Conservation (phyloP, 2,888 invertebrate genomes). For the Toxonevra muliebris region DNA sequence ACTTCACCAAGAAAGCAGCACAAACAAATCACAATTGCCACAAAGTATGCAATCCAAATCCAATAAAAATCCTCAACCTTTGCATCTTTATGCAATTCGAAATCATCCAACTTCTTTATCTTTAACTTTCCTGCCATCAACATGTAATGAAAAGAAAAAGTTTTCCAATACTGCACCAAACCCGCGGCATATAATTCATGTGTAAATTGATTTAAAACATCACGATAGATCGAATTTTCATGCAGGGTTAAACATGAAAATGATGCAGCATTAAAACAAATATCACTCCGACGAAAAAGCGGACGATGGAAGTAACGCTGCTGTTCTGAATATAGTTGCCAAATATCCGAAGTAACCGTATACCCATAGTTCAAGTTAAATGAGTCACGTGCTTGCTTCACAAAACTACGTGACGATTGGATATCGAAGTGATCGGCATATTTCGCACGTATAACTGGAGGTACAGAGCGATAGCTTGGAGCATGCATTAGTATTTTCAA, state of each 20-base stretch:
- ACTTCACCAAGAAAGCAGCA: too few relatives aligned
- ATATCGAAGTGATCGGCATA: neutral
- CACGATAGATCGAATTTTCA: constrained; percentile 10
- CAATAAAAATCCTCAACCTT: constrained; percentile 6
- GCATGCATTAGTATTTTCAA: constrained; percentile 4
- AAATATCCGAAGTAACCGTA: neutral
- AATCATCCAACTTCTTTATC: neutral
- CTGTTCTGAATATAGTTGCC: neutral
- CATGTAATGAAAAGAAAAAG: neutral
- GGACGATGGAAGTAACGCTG: neutral
- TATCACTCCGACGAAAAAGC: neutral
- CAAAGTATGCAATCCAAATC: constrained; percentile 9
- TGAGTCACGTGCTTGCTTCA: neutral
- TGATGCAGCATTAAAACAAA: neutral
- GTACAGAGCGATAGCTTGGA: neutral
- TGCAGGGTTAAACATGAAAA: neutral
- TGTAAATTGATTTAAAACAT: neutral
- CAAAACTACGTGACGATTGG: neutral
- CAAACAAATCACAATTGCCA: neutral
- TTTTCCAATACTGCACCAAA: constrained; percentile 1
- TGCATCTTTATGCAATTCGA: neutral
- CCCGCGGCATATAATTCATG: constrained; percentile 1
- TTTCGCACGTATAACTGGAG: neutral
- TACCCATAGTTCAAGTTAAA: neutral
- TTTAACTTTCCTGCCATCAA: neutral